Evolutionary conservation across 2,888 invertebrate species (phyloP).

Genomic region (Magallana nippona): DNA sequence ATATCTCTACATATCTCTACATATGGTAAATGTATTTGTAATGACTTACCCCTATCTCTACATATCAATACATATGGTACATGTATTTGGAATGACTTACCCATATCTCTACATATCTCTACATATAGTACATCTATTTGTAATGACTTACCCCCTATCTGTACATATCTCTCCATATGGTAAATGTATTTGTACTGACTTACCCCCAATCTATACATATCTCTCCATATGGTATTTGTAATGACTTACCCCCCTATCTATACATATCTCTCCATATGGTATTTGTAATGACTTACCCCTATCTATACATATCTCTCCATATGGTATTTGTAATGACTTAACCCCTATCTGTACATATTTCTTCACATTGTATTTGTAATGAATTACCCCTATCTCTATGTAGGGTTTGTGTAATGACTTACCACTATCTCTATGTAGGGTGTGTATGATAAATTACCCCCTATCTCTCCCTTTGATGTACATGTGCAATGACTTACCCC

Average conservation of each 20-base stretch:
- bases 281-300: too few species aligned
- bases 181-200: too few species aligned
- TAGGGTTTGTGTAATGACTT: too few species aligned
- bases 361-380: background rate
- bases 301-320: too few species aligned
- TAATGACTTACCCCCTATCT: too few species aligned
- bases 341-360: background rate
- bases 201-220: too few species aligned
- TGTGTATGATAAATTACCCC: slow-evolving; percentile 56
- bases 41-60: background rate
- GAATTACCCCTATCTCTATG: too few species aligned
- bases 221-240: background rate
- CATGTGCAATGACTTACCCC: slow-evolving; percentile 47
- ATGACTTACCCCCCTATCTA: background rate
- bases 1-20: slow-evolving; percentile 62
- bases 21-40: slow-evolving; percentile 65
- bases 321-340: too few species aligned
- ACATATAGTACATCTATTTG: slow-evolving; percentile 54
- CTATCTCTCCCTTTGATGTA: slow-evolving; percentile 67
- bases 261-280: background rate
- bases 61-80: background rate
- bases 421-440: background rate
- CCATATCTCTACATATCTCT: slow-evolving; percentile 51
- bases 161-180: too few species aligned
- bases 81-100: background rate